phyloP scores from a whole-genome alignment of 2,113 vertebrate genomes.

The Takifugu bimaculatus region DNA sequence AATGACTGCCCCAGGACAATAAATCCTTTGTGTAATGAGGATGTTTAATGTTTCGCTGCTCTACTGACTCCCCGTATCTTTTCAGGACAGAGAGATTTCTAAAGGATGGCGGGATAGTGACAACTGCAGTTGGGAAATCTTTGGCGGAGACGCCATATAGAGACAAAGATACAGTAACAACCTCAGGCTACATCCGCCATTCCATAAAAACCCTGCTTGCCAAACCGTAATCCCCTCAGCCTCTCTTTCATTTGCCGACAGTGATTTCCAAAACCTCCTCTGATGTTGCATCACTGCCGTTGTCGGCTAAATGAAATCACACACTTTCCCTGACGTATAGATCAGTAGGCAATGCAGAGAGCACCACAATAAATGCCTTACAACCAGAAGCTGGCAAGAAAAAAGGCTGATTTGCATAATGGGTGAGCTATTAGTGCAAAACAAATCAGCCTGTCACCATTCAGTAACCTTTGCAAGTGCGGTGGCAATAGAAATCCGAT shows the following conservation, averaged over 20 bases:
- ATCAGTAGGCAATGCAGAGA: conserved; percentile 16
- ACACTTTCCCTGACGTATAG: conserved; percentile 40
- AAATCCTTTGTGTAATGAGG: conserved; percentile 43
- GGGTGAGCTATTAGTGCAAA: conserved; percentile 43
- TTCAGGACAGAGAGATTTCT: conserved; percentile 16
- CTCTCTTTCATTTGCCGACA: conserved; percentile 31
- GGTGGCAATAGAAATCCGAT: conserved; percentile 28
- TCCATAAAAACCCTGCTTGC: conserved; percentile 42
- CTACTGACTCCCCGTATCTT: conserved; percentile 4
- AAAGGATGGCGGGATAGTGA: conserved; percentile 6
- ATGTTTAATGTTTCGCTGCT: conserved; percentile 27
- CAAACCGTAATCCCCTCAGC: conserved; percentile 56
- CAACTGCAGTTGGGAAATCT: conserved; percentile 30
- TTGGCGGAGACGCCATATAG: conserved; percentile 30
- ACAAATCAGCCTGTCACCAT: conserved; percentile 45
- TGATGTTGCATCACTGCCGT: conserved; percentile 56
- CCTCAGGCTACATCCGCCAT: conserved; percentile 41
- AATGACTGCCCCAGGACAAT: conserved; percentile 28
- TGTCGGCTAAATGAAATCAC: conserved; percentile 54
- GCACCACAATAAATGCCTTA: conserved; percentile 24
- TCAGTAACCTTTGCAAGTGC: conserved; percentile 40
- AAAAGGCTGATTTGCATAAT: conserved; percentile 50
- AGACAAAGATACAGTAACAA: conserved; percentile 15
- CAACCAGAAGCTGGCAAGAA: conserved; percentile 27
- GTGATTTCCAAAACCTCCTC: conserved; percentile 54